phyloP scores from a whole-genome alignment of 2,113 vertebrate genomes.

The Steatornis caripensis region DNA sequence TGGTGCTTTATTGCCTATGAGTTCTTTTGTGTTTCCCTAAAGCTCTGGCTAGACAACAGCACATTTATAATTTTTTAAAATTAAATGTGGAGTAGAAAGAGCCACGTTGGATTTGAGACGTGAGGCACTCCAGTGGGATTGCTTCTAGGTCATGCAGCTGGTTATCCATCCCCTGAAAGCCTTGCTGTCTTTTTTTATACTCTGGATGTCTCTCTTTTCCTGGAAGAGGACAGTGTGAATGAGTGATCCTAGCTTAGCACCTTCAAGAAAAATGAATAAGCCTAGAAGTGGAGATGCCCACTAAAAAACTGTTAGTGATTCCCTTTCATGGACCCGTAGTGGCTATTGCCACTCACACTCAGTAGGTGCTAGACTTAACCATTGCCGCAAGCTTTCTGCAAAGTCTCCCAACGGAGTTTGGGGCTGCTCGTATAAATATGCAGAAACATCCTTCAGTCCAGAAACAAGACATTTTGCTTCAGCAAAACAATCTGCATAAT shows the following conservation, averaged over 20 bases:
- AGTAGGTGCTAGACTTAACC: not conserved
- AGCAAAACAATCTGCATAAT: not conserved
- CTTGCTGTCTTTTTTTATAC: not conserved
- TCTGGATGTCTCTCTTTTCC: not conserved
- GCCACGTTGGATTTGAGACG: not conserved
- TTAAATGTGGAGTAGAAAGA: conserved; percentile 16
- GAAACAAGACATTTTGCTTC: not conserved
- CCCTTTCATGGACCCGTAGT: not conserved
- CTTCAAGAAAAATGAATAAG: not conserved
- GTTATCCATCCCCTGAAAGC: not conserved
- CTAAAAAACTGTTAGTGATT: not conserved
- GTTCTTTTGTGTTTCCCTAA: conserved; percentile 36
- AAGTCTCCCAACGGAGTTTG: fast-evolving
- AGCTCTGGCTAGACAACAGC: conserved; percentile 33
- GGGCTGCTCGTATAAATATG: not conserved
- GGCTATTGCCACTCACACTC: not conserved
- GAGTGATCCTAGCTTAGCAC: not conserved
- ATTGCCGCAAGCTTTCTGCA: not conserved
- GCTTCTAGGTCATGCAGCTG: not conserved
- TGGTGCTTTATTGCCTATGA: conserved; percentile 45
- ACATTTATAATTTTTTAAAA: conserved; percentile 37
- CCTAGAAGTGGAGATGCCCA: not conserved
- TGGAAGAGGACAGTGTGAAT: not conserved
- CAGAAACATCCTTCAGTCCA: not conserved
- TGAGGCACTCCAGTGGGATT: not conserved